phyloP scores from a whole-genome alignment of 2,888 invertebrate genomes.

The Autographa gamma region DNA sequence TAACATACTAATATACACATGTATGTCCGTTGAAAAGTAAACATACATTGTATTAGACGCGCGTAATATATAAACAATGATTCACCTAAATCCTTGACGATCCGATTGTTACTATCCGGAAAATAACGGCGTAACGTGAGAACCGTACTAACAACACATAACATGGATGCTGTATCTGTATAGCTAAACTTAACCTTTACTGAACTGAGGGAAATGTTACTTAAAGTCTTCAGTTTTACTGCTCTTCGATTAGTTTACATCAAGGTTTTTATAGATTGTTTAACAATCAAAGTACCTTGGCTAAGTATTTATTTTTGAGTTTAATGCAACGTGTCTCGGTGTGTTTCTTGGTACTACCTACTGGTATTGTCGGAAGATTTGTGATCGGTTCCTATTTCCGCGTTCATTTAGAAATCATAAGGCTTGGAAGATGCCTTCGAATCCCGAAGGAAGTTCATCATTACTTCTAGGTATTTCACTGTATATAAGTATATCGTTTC shows the following conservation, averaged over 20 bases:
- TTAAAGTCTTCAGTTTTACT: slow-evolving; percentile 46
- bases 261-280: slow-evolving; percentile 52
- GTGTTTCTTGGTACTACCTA: not conserved
- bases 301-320: slow-evolving; percentile 25
- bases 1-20: not conserved
- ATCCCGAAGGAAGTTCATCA: not conserved
- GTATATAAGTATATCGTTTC: not conserved
- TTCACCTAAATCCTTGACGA: slow-evolving; percentile 34
- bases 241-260: slow-evolving; percentile 50
- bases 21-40: not conserved
- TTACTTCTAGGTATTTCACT: not conserved
- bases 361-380: not conserved
- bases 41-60: slow-evolving; percentile 16
- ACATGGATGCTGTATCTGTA: slow-evolving; percentile 35
- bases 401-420: not conserved
- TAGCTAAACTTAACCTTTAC: slow-evolving; percentile 38
- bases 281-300: not conserved
- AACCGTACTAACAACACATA: slow-evolving; percentile 49
- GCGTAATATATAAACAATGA: slow-evolving; percentile 2
- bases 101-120: slow-evolving; percentile 25
- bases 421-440: not conserved
- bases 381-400: not conserved
- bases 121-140: slow-evolving; percentile 55
- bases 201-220: slow-evolving; percentile 49
- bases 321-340: not conserved